Percentiles rank a stretch among this genome's conserved stretches.
Evolutionary conservation across 2,797 vertebrate species (phyloP).

Genomic region (Podarcis lilfordi): DNA sequence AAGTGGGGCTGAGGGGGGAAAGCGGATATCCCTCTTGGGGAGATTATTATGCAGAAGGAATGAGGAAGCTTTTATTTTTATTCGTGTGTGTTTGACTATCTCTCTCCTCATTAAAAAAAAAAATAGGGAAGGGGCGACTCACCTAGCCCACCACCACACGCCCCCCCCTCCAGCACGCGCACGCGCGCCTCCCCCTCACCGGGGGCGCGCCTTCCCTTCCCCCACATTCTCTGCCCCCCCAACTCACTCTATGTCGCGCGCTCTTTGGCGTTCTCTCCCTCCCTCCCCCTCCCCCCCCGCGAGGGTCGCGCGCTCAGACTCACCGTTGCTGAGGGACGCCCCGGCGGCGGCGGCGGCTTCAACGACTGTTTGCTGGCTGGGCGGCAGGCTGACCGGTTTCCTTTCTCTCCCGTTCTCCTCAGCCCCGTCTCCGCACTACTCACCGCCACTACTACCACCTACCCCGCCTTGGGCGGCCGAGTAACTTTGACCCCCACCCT

Average conservation of each 20-base stretch:
- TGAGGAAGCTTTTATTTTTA: too few relatives aligned
- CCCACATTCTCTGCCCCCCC: background rate
- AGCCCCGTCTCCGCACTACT: background rate
- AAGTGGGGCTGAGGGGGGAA: too few relatives aligned
- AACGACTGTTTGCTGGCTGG: background rate
- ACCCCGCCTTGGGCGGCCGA: conserved; percentile 13
- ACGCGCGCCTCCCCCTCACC: background rate
- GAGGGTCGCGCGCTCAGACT: background rate
- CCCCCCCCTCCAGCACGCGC: background rate
- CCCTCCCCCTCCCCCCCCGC: background rate
- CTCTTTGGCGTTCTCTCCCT: background rate
- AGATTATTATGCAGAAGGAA: too few relatives aligned
- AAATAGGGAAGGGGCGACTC: too few relatives aligned
- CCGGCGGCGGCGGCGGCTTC: background rate
- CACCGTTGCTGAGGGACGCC: background rate
- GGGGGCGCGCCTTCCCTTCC: background rate
- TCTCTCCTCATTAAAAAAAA: too few relatives aligned
- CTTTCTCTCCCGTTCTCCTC: background rate
- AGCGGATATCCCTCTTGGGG: too few relatives aligned
- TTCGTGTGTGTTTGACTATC: too few relatives aligned
- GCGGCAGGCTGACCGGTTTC: background rate
- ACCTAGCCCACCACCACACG: background rate
- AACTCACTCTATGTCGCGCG: background rate
- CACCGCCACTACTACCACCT: background rate
- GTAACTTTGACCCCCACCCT: conserved; percentile 31